Evolutionary conservation across 2,888 invertebrate genomes (phyloP).

Genomic region (Rotaria socialis): DNA sequence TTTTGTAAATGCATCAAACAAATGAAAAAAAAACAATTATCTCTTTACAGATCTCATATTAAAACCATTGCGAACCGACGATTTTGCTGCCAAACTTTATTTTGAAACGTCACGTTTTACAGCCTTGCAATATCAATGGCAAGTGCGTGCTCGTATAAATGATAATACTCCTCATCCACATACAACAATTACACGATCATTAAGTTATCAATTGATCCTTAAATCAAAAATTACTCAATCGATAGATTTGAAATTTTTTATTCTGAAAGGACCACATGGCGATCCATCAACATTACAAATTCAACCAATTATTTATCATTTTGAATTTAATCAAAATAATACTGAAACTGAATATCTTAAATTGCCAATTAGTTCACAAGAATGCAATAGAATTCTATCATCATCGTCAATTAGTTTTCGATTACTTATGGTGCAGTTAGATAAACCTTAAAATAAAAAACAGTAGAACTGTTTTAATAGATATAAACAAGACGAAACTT

Average conservation of each 20-base stretch:
- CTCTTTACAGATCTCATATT: slow-evolving; percentile 74
- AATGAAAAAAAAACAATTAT: too few relatives aligned
- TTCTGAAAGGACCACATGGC: slow-evolving; percentile 73
- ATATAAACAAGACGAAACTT: not conserved
- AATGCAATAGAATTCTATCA: slow-evolving; percentile 82
- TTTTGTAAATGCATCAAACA: too few relatives aligned
- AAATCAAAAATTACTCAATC: slow-evolving; percentile 63
- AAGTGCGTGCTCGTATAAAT: slow-evolving; percentile 84
- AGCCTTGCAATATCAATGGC: slow-evolving; percentile 87
- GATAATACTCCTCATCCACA: slow-evolving; percentile 85
- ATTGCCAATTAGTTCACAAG: slow-evolving; percentile 71
- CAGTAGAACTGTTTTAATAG: not conserved
- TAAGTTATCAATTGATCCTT: slow-evolving; percentile 72
- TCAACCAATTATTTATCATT: slow-evolving; percentile 73
- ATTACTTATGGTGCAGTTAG: slow-evolving; percentile 59
- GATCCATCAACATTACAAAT: slow-evolving; percentile 68
- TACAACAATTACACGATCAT: slow-evolving; percentile 76
- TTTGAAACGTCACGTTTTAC: slow-evolving; percentile 87
- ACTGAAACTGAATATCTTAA: slow-evolving; percentile 75
- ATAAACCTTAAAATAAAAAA: not conserved
- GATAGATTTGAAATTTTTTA: slow-evolving; percentile 74
- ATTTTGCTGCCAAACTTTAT: slow-evolving; percentile 84
- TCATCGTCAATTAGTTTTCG: slow-evolving; percentile 80
- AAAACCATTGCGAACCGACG: slow-evolving; percentile 89
- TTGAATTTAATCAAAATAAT: slow-evolving; percentile 75